Evolutionary conservation across 2,113 vertebrate species (phyloP).

Genomic region (Entomyzon cyanotis): DNA sequence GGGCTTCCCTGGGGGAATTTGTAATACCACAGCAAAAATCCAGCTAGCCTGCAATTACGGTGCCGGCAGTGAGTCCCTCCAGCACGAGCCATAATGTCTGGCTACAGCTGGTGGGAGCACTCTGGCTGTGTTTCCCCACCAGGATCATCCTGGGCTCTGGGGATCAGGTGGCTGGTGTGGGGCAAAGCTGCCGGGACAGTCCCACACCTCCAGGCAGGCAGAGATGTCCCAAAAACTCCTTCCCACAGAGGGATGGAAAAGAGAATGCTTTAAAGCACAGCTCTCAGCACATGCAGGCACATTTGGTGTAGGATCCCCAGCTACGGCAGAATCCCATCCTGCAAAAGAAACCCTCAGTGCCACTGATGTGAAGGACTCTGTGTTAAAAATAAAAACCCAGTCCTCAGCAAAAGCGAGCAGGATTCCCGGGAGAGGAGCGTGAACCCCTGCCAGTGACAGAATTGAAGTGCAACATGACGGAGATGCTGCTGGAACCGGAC

Average conservation of each 20-base stretch:
- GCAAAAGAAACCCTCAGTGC: neutral
- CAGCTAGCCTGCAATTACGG: constrained; percentile 31
- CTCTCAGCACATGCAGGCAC: accelerated
- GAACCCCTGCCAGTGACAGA: constrained; percentile 35
- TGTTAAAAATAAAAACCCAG: constrained; percentile 33
- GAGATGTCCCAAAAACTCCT: neutral
- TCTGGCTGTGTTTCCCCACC: neutral
- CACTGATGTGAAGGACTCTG: neutral
- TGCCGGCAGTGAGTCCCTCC: constrained; percentile 11
- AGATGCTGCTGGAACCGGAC: constrained; percentile 48
- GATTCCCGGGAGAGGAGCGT: neutral
- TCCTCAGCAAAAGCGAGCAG: constrained; percentile 30
- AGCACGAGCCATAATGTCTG: constrained; percentile 43
- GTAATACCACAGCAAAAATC: constrained; percentile 37
- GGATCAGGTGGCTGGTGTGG: accelerated
- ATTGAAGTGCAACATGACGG: constrained; percentile 45
- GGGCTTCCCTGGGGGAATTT: constrained; percentile 43
- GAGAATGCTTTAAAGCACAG: neutral
- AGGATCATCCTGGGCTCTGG: neutral
- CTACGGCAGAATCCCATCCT: neutral
- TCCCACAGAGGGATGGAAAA: neutral
- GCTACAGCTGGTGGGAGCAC: neutral
- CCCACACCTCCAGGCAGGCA: neutral
- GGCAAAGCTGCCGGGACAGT: neutral
- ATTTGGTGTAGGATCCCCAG: neutral